Conservation (phyloP, 2,797 vertebrate species). For the Agapornis canus region DNA sequence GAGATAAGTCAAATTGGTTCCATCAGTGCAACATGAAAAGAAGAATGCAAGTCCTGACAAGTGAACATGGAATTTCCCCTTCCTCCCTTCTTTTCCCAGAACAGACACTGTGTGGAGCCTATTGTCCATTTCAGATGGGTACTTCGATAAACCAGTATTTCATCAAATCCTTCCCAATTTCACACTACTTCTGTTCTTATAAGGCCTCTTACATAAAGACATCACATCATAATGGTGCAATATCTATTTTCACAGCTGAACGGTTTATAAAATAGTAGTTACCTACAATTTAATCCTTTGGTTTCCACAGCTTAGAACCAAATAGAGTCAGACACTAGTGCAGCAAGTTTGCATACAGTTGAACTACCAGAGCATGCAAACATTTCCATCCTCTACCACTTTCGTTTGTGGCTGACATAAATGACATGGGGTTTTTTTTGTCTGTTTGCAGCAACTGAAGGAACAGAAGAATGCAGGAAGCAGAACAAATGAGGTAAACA, state of each 20-base stretch:
- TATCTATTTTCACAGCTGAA: not conserved
- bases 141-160: not conserved
- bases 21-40: not conserved
- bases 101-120: not conserved
- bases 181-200: not conserved
- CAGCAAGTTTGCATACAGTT: not conserved
- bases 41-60: not conserved
- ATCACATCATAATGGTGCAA: not conserved
- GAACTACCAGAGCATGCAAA: not conserved
- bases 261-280: not conserved
- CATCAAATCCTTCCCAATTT: not conserved
- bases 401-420: not conserved
- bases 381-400: not conserved
- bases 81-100: not conserved
- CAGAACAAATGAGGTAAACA: conserved; percentile 90
- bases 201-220: not conserved
- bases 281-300: not conserved
- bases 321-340: not conserved
- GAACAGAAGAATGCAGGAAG: conserved; percentile 92
- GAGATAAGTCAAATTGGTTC: not conserved
- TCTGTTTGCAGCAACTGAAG: conserved; percentile 88
- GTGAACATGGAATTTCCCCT: not conserved
- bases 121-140: not conserved
- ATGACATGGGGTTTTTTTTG: not conserved
- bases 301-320: not conserved